Evolutionary conservation across 2,888 invertebrate species (phyloP), one percentile per base, ranked within the genome.

Genomic region (Nematopogon swammerdamellus): DNA sequence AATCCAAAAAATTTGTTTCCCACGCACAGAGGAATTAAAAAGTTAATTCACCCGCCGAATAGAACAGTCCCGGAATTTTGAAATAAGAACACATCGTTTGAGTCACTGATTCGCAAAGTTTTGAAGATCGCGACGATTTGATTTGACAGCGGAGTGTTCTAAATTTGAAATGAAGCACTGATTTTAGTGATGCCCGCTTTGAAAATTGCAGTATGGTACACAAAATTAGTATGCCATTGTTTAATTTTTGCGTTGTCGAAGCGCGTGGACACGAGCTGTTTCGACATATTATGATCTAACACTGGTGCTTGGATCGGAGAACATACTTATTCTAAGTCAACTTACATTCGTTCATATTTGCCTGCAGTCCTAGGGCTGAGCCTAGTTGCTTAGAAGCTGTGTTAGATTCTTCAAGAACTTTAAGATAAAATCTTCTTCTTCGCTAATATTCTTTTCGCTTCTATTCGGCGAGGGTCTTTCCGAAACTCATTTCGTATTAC

Each of bases 291-390:
- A 77, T 79, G 79, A 79, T 76, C 79, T 79, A 79, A 79, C 79
- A 79, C 79, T 79, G 79, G 70, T 74, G 67, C 66, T 70, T 71
- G 74, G 74, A 76, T 79, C 75, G 77, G 74, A 73, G 79, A 74
- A 79, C 79, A 77, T 72, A 79, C 79, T 76, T 79, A 79, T 79
- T 79, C 79, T 79, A 79, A 79, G 76, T 79, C 79, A 77, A 77
- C 77, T 79, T 73, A 79, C 79, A 79, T 77, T 79, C 79, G 79
- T 79, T 79, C 79, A 79, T 79, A 79, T 79, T 79, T 77, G 79
- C 79, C 77, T 79, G 77, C 71, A 68, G 70, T 64, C 70, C 58
- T 79, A 79, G 79, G 79, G 79, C 65, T 79, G 77, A 57, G 67
- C 70, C 67, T 60, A 17, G 14, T 19, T 43, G 19, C 44, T 52